Evolutionary conservation across 2,797 vertebrate species (phyloP), one percentile per base, ranked within the genome.

Genomic region (Chloroceryle amazona): DNA sequence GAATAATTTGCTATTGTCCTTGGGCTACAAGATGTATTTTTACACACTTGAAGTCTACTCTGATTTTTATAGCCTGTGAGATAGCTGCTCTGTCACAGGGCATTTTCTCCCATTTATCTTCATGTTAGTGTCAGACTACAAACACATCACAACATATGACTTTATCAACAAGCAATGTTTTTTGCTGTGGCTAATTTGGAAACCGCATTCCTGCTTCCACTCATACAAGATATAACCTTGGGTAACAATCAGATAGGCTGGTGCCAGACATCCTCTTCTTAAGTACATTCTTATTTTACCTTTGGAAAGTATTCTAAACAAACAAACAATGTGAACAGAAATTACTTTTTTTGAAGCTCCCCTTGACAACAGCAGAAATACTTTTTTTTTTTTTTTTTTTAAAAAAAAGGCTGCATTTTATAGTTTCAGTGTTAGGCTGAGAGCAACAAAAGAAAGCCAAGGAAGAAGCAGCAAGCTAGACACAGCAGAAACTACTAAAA

Each of bases 251-350:
- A 95, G 89, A 78, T 86, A 86, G 81, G 31, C 87, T 72, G 73
- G 89, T 88, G 94, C 94, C 91, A 96, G 91, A 91, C 89, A 81
- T 70, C 94, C 81, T 90, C 82, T 37, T 33, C 86, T 79, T 57
- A 86, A 93, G 82, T 35, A 63, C 28, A 7, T 68, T 90, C 87
- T 78, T 89, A 51, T 91, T 94, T 84, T 91, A 92, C 82, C 92
- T 95, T 95, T 54, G 79, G 62, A 93, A 96, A 97, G 94, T n/a
- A 83, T 80, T 93, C 90, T 89, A 92, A 96, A 85, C 80, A 96
- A 97, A 95, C 65, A 92, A 88, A 93, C n/a, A 95, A 84, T 73
- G 5, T 49, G 10, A 78, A 81, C 76, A 29, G 76, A 46, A 57
- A 89, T 61, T 61, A 90, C 47, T 81, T 86, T 79, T 85, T 92